Evolutionary conservation across 2,797 vertebrate species (phyloP).

Genomic region (Lagodon rhomboides): DNA sequence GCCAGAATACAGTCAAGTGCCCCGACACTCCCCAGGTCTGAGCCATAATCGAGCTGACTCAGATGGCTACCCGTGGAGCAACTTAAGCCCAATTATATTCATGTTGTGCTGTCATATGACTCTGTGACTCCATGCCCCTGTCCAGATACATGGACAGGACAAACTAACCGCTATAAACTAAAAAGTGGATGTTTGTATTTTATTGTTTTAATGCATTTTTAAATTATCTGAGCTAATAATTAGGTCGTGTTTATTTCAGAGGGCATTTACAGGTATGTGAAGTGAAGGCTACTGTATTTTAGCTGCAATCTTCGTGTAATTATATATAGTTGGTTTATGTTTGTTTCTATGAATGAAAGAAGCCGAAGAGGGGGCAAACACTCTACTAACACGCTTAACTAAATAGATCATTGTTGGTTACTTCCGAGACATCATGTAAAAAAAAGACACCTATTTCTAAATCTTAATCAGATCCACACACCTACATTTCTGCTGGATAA

Average conservation of each 20-base stretch:
- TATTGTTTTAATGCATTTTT: background rate
- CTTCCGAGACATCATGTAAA: background rate
- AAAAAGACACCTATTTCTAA: background rate
- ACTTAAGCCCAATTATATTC: conserved; percentile 64
- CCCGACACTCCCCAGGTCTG: conserved; percentile 8
- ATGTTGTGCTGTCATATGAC: conserved; percentile 54
- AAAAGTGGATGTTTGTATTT: background rate
- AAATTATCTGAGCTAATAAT: background rate
- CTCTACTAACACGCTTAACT: background rate
- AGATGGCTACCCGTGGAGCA: conserved; percentile 53
- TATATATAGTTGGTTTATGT: background rate
- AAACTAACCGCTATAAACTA: conserved; percentile 7
- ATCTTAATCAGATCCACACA: background rate
- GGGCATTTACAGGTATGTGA: background rate
- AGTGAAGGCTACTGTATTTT: background rate
- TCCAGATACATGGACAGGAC: background rate
- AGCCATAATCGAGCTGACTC: conserved; percentile 45
- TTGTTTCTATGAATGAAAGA: background rate
- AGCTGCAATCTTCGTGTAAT: background rate
- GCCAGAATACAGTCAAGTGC: conserved; percentile 45
- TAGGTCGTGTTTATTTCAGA: background rate
- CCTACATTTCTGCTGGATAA: background rate
- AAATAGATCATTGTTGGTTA: background rate
- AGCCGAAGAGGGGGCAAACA: background rate
- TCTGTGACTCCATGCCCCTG: conserved; percentile 35